Percentiles rank a stretch among this genome's conserved stretches.
These are phyloP conservation scores for Melitaea athalia DNA, from an alignment of 2,888 invertebrate genomes.

Conservation along the genomic window DNA sequence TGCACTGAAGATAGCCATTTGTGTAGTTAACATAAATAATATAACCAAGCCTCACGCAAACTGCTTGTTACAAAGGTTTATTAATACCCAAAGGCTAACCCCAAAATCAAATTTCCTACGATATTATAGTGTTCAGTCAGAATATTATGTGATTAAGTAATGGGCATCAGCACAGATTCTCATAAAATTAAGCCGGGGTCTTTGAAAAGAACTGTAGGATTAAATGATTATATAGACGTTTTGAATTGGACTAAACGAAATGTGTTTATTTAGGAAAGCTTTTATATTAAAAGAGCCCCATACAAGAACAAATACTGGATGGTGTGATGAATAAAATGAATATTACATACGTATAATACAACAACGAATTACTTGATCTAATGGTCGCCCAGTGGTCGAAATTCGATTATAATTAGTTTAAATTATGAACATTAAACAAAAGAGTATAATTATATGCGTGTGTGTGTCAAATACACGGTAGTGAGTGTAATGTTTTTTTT, in stretches of 20 bases:
- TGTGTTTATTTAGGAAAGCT: not conserved
- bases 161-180: constrained; percentile 17
- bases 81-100: constrained; percentile 11
- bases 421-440: too few relatives aligned
- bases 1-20: too few relatives aligned
- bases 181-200: constrained; percentile 14
- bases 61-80: too few relatives aligned
- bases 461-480: too few relatives aligned
- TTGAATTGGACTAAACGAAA: not conserved
- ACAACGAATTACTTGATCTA: too few relatives aligned
- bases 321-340: too few relatives aligned
- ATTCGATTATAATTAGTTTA: too few relatives aligned
- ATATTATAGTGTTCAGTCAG: constrained; percentile 28
- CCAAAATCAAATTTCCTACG: constrained; percentile 34
- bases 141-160: constrained; percentile 35
- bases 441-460: too few relatives aligned
- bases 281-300: not conserved
- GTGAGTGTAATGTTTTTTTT: too few relatives aligned
- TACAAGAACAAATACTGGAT: too few relatives aligned
- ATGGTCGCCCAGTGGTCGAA: too few relatives aligned
- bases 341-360: too few relatives aligned
- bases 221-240: constrained; percentile 1
- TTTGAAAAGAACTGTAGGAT: not conserved
- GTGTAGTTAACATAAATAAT: not conserved
- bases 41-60: not conserved